Percentiles rank a stretch among this genome's conserved stretches.
These are phyloP conservation scores for Horisme vitalbata DNA, from an alignment of 2,888 invertebrate species.

Conservation along the genomic window DNA sequence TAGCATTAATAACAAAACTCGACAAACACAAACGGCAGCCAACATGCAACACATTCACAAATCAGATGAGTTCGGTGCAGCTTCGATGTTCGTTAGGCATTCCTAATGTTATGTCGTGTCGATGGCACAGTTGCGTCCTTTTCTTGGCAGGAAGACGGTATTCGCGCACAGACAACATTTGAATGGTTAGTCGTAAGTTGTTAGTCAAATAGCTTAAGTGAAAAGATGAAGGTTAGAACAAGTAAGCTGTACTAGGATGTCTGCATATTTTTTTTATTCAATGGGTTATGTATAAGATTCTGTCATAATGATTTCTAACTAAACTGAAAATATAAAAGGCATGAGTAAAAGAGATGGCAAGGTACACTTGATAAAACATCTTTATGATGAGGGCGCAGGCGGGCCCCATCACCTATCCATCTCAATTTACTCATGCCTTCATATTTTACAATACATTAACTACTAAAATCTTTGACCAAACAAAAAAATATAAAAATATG, in stretches of 20 bases:
- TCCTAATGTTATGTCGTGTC: conserved; percentile 64
- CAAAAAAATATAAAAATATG: conserved; percentile 37
- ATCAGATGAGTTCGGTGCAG: conserved; percentile 59
- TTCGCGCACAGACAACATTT: conserved; percentile 60
- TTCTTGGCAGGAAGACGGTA: conserved; percentile 80
- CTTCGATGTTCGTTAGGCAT: conserved; percentile 75
- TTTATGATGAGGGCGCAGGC: too few species aligned
- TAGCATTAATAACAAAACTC: conserved; percentile 55
- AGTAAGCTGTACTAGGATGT: conserved; percentile 42
- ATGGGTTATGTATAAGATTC: conserved; percentile 5
- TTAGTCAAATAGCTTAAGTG: conserved; percentile 43
- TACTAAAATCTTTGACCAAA: too few species aligned
- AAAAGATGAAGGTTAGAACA: conserved; percentile 45
- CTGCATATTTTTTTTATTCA: conserved; percentile 5
- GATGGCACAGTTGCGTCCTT: conserved; percentile 58
- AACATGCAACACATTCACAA: conserved; percentile 79
- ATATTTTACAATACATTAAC: conserved; percentile 22
- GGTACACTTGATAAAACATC: too few species aligned
- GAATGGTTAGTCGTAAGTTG: conserved; percentile 42
- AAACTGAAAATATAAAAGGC: conserved; percentile 7
- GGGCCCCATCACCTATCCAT: conserved; percentile 5
- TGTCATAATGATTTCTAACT: conserved; percentile 19
- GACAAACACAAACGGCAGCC: conserved; percentile 73
- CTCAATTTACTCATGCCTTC: conserved; percentile 25
- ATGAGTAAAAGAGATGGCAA: too few species aligned